Conservation (phyloP, 2,113 vertebrate species). For the Muscicapa adusta region DNA sequence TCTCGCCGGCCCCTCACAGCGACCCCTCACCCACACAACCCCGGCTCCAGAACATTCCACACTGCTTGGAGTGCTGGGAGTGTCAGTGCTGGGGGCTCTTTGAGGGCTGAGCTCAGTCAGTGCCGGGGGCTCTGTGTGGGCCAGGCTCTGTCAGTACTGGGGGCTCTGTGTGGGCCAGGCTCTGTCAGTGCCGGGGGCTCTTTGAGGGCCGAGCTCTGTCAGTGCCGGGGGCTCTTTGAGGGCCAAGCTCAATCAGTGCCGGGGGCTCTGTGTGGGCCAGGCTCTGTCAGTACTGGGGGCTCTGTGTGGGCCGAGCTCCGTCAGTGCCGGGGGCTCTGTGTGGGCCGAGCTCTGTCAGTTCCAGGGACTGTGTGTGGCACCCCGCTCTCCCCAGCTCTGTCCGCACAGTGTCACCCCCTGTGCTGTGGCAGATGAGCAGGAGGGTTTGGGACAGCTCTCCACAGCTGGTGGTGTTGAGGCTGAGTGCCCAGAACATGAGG, state of each 20-base stretch:
- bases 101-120: background rate
- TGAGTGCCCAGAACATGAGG: accelerated
- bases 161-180: background rate
- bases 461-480: background rate
- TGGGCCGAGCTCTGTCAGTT: background rate
- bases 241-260: background rate
- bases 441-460: no score
- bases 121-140: background rate
- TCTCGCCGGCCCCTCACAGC: accelerated
- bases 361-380: background rate
- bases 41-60: background rate
- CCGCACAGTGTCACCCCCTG: accelerated
- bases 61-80: background rate
- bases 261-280: background rate
- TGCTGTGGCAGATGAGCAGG: accelerated
- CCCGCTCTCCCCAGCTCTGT: accelerated
- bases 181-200: background rate
- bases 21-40: background rate
- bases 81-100: background rate
- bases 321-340: no score
- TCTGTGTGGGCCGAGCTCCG: background rate
- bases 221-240: background rate
- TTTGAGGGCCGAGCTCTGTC: background rate
- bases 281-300: background rate
- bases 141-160: background rate